A percentile compares a stretch with the other conserved stretches of the same genome.
phyloP scores from a whole-genome alignment of 1,140 invertebrate species.

The Drosophila subobscura region DNA sequence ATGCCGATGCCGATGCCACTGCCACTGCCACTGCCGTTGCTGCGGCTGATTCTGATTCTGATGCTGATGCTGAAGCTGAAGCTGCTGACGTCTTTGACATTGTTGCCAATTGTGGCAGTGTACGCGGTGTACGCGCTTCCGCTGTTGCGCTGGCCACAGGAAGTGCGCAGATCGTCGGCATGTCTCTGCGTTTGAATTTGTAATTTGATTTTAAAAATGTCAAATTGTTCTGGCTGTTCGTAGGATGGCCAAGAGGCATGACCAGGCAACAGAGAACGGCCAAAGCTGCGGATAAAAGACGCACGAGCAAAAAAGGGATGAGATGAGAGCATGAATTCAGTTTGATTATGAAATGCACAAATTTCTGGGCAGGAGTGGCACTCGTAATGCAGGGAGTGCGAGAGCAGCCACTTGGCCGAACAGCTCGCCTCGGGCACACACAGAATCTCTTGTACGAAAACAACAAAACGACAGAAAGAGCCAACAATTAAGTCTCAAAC shows the following conservation, averaged over 20 bases:
- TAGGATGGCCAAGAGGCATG: conserved; percentile 67
- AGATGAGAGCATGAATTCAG: conserved; percentile 31
- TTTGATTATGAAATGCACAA: conserved; percentile 47
- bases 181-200: conserved; percentile 80
- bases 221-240: conserved; percentile 74
- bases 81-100: conserved; percentile 59
- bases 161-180: conserved; percentile 61
- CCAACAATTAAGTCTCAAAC: conserved; percentile 81
- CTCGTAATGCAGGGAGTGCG: neutral
- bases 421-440: conserved; percentile 61
- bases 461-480: conserved; percentile 61
- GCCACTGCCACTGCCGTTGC: conserved; percentile 9
- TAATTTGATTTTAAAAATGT: conserved; percentile 83
- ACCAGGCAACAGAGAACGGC: conserved; percentile 41
- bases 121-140: conserved; percentile 52
- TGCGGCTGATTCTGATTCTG: conserved; percentile 25
- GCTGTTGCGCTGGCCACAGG: conserved; percentile 43
- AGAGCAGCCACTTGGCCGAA: conserved; percentile 46
- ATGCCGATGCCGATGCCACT: conserved; percentile 14
- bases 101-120: conserved; percentile 56
- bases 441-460: conserved; percentile 66
- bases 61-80: conserved; percentile 28
- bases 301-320: conserved; percentile 14
- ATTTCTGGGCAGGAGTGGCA: neutral
- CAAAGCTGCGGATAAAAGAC: conserved; percentile 45